These are phyloP conservation scores for Tinamus major DNA, from an alignment of 2,797 vertebrate species.

Conservation along the genomic window DNA sequence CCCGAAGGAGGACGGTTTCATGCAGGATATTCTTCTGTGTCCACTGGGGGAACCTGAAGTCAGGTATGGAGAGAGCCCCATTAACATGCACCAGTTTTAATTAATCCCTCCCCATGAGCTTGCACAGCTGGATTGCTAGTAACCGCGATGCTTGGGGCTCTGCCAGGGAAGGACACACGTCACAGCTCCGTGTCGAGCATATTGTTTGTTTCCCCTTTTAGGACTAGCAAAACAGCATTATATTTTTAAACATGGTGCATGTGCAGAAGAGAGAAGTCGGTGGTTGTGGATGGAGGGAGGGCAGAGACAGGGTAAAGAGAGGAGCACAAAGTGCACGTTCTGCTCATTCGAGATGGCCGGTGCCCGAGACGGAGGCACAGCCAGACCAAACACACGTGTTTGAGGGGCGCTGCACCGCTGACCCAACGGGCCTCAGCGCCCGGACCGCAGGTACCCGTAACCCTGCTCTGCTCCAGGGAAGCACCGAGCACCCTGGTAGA, in stretches of 20 bases:
- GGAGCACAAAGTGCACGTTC: fast-evolving
- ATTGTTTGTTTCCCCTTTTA: not conserved
- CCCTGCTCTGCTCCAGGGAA: not conserved
- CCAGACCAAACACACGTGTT: not conserved
- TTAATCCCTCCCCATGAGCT: not conserved
- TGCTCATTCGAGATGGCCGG: too few relatives aligned
- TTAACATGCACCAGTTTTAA: not conserved
- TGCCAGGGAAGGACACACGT: not conserved
- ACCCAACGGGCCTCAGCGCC: fast-evolving
- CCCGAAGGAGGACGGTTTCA: not conserved
- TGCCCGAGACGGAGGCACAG: not conserved
- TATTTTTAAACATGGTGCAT: not conserved
- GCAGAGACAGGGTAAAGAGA: not conserved
- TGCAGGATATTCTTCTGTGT: not conserved
- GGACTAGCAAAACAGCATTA: not conserved
- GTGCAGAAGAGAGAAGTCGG: not conserved
- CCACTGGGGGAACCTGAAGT: not conserved
- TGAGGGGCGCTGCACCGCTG: not conserved
- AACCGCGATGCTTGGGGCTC: not conserved
- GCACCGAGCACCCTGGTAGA: not conserved
- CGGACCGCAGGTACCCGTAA: not conserved
- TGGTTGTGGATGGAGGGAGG: fast-evolving
- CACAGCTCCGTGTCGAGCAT: not conserved
- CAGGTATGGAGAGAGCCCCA: not conserved
- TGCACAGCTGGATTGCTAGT: not conserved